Evolutionary conservation across 2,888 invertebrate genomes (phyloP), one percentile per base, ranked within the genome.

Genomic region (Polyommatus iphigenia): DNA sequence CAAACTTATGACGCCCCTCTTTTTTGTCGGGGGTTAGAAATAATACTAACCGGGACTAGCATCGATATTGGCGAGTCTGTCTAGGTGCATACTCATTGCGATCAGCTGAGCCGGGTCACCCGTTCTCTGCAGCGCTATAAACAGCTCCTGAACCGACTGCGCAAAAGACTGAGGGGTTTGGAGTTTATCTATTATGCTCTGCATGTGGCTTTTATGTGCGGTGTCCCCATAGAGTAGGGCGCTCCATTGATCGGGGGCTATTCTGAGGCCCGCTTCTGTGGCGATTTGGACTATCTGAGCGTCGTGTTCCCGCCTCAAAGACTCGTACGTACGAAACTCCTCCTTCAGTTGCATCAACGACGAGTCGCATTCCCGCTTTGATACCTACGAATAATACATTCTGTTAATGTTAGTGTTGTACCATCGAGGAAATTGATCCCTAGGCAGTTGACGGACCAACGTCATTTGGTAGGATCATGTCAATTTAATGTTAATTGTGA

Each of bases 231-330:
- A 99, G 0, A 99, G 92, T 75, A 99, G 91, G 0, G 99, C 98
- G 2, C 99, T 99, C 99, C 99, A 99, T 88, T 99, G 99, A 88
- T 99, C 99, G 0, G 99, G 99, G 0, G 99, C 98, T 81, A 99
- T 99, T 79, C 99, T 95, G 36, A 99, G 94, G 0, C 99, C 99
- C 1, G 99, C 98, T 90, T 99, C 99, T 0, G 98, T 98, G 0
- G 99, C 99, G 80, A 99, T 99, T 91, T 99, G 98, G 5, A 99
- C 99, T 83, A 99, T 99, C 90, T 99, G 99, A 13, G 99, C 98
- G 91, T 99, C 99, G 88, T 99, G 99, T 86, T 99, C 99, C 1
- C 99, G 95, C 8, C 99, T 94, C 78, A 99, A 89, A 0, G 98
- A 96, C 84, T 99, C 99, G 88, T 99, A 99, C 0, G 97, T 97